phyloP scores from a whole-genome alignment of 2,888 invertebrate species.

The Lymantria monacha region DNA sequence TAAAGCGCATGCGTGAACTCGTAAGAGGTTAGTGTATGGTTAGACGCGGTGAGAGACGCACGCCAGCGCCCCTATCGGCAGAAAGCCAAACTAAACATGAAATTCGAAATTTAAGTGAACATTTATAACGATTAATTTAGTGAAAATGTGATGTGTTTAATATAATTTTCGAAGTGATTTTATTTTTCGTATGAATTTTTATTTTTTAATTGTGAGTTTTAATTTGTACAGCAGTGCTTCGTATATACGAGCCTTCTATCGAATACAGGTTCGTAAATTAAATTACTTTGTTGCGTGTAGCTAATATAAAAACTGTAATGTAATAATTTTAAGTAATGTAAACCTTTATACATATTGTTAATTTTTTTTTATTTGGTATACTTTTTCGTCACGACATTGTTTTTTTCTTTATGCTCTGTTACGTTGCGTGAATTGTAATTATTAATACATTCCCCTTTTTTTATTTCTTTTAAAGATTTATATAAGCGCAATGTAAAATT shows the following conservation, averaged over 20 bases:
- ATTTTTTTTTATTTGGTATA: conserved; percentile 13
- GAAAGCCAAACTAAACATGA: conserved; percentile 50
- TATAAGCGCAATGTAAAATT: neutral
- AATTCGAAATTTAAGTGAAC: conserved; percentile 60
- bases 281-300: conserved; percentile 67
- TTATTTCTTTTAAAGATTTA: conserved; percentile 2
- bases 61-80: conserved; percentile 49
- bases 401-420: neutral
- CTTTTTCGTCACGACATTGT: conserved; percentile 14
- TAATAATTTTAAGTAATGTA: conserved; percentile 41
- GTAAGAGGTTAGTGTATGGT: conserved; percentile 54
- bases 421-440: conserved; percentile 10
- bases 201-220: conserved; percentile 48
- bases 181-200: conserved; percentile 50
- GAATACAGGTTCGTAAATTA: conserved; percentile 64
- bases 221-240: conserved; percentile 40
- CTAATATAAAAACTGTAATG: conserved; percentile 42
- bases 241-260: conserved; percentile 18
- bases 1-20: conserved; percentile 60
- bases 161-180: conserved; percentile 30
- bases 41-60: conserved; percentile 46
- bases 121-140: conserved; percentile 16
- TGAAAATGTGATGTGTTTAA: conserved; percentile 29
- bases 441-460: conserved; percentile 15
- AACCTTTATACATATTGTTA: conserved; percentile 14